Percentiles rank a stretch among this genome's conserved stretches.
Evolutionary conservation across 2,113 vertebrate genomes (phyloP).

Genomic region (Camelus bactrianus): DNA sequence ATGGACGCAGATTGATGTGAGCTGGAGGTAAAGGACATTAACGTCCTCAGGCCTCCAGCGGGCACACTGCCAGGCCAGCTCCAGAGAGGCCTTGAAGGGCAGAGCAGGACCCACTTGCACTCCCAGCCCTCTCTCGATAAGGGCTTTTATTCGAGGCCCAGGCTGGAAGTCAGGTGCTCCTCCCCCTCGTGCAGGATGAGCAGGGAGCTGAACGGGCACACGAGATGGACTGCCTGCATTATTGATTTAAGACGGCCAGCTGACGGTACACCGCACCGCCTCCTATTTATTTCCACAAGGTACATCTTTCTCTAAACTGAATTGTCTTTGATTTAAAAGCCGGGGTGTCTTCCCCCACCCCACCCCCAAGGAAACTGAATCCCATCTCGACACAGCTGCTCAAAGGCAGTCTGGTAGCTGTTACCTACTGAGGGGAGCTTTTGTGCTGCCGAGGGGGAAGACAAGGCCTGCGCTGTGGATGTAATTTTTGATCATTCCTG

Average conservation of each 20-base stretch:
- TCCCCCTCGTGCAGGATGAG: slow-evolving; percentile 65
- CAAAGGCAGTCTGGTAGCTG: slow-evolving; percentile 72
- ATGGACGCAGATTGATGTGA: slow-evolving; percentile 82
- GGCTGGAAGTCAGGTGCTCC: slow-evolving; percentile 76
- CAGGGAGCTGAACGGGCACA: slow-evolving; percentile 68
- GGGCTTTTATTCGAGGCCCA: slow-evolving; percentile 71
- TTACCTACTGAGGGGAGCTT: slow-evolving; percentile 78
- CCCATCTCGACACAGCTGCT: slow-evolving; percentile 78
- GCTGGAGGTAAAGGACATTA: slow-evolving; percentile 79
- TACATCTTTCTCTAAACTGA: slow-evolving; percentile 85
- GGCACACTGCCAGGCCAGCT: slow-evolving; percentile 66
- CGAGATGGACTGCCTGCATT: slow-evolving; percentile 78
- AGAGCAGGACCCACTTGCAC: slow-evolving; percentile 40
- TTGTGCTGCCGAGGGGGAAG: slow-evolving; percentile 74
- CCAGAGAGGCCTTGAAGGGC: slow-evolving; percentile 53
- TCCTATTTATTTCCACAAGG: slow-evolving; percentile 86
- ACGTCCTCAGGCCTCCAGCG: slow-evolving; percentile 72
- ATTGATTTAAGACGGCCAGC: slow-evolving; percentile 83
- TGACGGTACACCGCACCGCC: slow-evolving; percentile 73
- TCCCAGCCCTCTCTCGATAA: slow-evolving; percentile 59
- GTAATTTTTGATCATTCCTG: slow-evolving; percentile 77
- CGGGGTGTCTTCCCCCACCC: slow-evolving; percentile 67
- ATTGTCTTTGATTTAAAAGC: slow-evolving; percentile 86
- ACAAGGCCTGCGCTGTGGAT: slow-evolving; percentile 58
- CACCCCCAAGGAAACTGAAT: slow-evolving; percentile 71